Evolutionary conservation across 2,113 vertebrate species (phyloP).

Genomic region (Panurus biarmicus): DNA sequence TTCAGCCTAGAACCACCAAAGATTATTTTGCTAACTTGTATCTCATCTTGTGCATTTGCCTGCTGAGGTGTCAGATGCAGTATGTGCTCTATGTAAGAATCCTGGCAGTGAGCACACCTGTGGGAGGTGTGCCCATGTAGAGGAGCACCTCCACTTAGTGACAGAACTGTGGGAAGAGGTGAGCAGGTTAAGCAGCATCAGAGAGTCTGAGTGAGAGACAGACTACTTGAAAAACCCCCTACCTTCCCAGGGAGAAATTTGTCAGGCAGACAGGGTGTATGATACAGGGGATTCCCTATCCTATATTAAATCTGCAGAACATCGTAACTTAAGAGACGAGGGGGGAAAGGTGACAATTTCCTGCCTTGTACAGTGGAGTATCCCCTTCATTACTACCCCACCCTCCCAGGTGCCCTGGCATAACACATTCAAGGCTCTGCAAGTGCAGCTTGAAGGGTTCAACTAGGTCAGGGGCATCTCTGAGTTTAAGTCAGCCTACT

Average conservation of each 20-base stretch:
- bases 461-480: rapidly evolving
- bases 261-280: background rate
- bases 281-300: background rate
- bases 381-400: background rate
- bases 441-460: background rate
- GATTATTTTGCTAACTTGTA: background rate
- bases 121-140: background rate
- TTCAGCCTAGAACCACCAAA: background rate
- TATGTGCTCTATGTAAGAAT: background rate
- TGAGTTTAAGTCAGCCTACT: background rate
- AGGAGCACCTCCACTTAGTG: background rate
- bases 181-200: background rate
- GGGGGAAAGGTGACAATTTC: background rate
- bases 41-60: background rate
- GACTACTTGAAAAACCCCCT: background rate
- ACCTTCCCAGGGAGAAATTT: background rate
- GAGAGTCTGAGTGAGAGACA: background rate
- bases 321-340: background rate
- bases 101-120: background rate
- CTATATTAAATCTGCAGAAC: background rate
- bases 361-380: rapidly evolving
- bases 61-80: background rate
- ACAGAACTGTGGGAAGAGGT: background rate
- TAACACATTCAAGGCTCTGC: background rate
- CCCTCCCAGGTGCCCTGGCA: background rate